A percentile compares a stretch with the other conserved stretches of the same genome.
These are phyloP conservation scores for Euplagia quadripunctaria DNA, from an alignment of 2,888 invertebrate species.

Conservation along the genomic window DNA sequence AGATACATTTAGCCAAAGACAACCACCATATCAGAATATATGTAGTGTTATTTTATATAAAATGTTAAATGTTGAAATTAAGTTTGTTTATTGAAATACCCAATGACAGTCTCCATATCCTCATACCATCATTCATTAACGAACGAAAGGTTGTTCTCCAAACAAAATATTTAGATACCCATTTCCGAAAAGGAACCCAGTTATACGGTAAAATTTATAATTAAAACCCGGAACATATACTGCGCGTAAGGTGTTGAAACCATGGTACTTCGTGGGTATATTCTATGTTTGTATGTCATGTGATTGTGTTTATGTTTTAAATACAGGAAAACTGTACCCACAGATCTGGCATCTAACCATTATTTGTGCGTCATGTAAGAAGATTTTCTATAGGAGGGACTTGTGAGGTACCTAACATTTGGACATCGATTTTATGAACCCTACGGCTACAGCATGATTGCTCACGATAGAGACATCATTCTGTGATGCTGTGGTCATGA, in stretches of 20 bases:
- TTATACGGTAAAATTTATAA: too few relatives aligned
- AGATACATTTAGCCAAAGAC: too few relatives aligned
- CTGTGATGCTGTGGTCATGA: not conserved
- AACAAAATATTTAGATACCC: not conserved
- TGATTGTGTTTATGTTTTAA: not conserved
- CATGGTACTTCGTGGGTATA: not conserved
- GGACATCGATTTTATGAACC: not conserved
- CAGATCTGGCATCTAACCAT: not conserved
- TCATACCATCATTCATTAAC: not conserved
- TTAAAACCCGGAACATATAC: not conserved
- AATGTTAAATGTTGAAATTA: too few relatives aligned
- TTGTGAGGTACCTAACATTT: not conserved
- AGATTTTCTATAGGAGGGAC: not conserved
- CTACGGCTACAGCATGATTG: not conserved
- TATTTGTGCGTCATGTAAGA: not conserved
- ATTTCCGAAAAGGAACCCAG: too few relatives aligned
- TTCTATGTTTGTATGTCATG: not conserved
- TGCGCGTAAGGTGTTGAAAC: not conserved
- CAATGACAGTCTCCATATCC: not conserved
- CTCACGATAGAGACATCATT: not conserved
- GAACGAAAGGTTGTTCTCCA: not conserved
- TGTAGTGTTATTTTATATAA: too few relatives aligned
- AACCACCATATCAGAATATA: too few relatives aligned
- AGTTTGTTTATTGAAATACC: not conserved
- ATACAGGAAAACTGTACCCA: not conserved